Evolutionary conservation across 2,797 vertebrate genomes (phyloP), one percentile per base, ranked within the genome.

Genomic region (Tangara arthus): DNA sequence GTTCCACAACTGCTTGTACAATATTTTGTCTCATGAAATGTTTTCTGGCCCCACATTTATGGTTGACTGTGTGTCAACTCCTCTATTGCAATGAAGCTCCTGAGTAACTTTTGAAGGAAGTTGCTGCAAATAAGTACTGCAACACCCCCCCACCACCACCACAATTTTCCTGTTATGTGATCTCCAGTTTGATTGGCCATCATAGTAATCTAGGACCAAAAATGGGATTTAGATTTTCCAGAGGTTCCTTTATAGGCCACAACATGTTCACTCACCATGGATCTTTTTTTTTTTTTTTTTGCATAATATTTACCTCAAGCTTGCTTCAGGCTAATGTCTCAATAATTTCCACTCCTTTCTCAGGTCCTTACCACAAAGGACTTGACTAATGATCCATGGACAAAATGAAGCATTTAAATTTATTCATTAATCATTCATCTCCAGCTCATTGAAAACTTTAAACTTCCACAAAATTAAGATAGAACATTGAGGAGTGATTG

Each of bases 341-440:
- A 99, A 99, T 99, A 99, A 99, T 99, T 99, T 99, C 99, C 98
- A 98, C 98, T 99, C 99, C 98, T 99, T 99, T 99, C 98, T 99
- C 99, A 99, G 99, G 99, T 99, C 99, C 99, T 99, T 99, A 99
- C 99, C 99, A 99, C 99, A 99, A 99, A 99, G 99, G 99, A 99
- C 99, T 99, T 99, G 99, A 99, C 99, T 99, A 99, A 99, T 99
- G 99, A 99, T 99, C 99, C 99, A 99, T 99, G 98, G 99, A 99
- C 99, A 99, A 99, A 99, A 99, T 99, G 99, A 99, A 99, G 99
- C 99, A 99, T 99, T 99, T 99, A 99, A 99, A 99, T 99, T 99
- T 99, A 99, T 99, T 99, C 99, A 99, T 99, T 99, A 99, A 99
- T 99, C 99, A 99, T 99, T 99, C 99, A 99, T 99, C 99, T 99